Conservation (phyloP, 2,888 invertebrate genomes). For the Campopleginae sp. region DNA sequence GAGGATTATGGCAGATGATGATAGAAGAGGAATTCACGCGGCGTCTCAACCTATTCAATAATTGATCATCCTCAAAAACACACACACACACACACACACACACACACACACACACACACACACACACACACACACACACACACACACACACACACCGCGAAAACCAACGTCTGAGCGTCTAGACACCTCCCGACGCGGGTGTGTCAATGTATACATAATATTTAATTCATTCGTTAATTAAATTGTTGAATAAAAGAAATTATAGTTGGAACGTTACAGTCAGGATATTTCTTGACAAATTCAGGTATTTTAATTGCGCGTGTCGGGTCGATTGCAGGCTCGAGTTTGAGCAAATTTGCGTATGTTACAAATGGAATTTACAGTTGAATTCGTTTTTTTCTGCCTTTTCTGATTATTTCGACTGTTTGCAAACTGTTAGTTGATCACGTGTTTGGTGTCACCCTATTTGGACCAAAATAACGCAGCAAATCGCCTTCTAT, state of each 20-base stretch:
- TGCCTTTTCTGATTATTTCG: not conserved
- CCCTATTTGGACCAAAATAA: not conserved
- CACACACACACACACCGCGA: not conserved
- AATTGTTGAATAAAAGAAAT: not conserved
- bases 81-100: not conserved
- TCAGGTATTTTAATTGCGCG: not conserved
- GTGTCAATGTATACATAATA: not conserved
- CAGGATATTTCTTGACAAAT: not conserved
- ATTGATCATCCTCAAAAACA: slow-evolving; percentile 56
- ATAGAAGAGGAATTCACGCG: slow-evolving; percentile 56
- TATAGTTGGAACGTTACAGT: not conserved
- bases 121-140: slow-evolving; percentile 20
- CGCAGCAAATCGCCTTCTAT: not conserved
- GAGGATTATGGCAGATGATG: slow-evolving; percentile 42
- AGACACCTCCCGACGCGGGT: slow-evolving; percentile 23
- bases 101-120: not conserved
- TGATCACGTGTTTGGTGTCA: too few species aligned
- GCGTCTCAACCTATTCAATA: slow-evolving; percentile 52
- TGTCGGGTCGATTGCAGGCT: not conserved
- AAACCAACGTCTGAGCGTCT: not conserved
- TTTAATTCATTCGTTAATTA: not conserved
- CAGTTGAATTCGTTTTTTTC: not conserved
- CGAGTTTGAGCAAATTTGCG: not conserved
- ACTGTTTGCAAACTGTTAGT: not conserved
- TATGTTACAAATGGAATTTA: not conserved